phyloP scores from a whole-genome alignment of 2,888 invertebrate species.

The Dorcus parallelipipedus region DNA sequence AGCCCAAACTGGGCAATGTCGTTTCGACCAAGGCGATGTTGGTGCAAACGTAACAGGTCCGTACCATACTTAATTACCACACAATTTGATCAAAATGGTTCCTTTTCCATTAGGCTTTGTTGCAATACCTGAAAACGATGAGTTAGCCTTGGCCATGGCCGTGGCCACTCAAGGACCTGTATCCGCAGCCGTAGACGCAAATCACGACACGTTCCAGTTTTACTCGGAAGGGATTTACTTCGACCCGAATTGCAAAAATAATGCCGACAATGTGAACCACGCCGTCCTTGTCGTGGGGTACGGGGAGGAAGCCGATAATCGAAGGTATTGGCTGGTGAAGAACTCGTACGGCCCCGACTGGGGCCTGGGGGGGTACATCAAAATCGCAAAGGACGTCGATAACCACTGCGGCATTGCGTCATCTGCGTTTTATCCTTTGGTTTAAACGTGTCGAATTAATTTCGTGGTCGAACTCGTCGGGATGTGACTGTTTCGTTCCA shows the following conservation, averaged over 20 bases:
- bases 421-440: slow-evolving; percentile 76
- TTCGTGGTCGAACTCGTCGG: background rate
- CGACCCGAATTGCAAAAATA: slow-evolving; percentile 66
- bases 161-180: slow-evolving; percentile 84
- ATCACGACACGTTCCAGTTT: slow-evolving; percentile 79
- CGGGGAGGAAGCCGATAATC: slow-evolving; percentile 57
- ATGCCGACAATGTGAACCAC: slow-evolving; percentile 70
- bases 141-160: slow-evolving; percentile 70
- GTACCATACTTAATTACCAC: background rate
- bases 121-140: slow-evolving; percentile 70
- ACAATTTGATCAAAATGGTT: too few relatives aligned
- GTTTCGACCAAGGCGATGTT: slow-evolving; percentile 24
- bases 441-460: slow-evolving; percentile 49
- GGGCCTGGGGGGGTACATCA: slow-evolving; percentile 37
- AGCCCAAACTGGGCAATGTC: slow-evolving; percentile 28
- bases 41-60: slow-evolving; percentile 28
- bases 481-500: background rate
- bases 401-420: slow-evolving; percentile 86
- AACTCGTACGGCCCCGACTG: slow-evolving; percentile 59
- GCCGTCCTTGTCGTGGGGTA: slow-evolving; percentile 80
- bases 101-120: slow-evolving; percentile 58
- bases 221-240: slow-evolving; percentile 79
- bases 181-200: slow-evolving; percentile 86
- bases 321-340: slow-evolving; percentile 67
- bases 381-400: slow-evolving; percentile 36